These are phyloP conservation scores for Falco columbarius DNA, from an alignment of 2,797 vertebrate species.

Conservation along the genomic window DNA sequence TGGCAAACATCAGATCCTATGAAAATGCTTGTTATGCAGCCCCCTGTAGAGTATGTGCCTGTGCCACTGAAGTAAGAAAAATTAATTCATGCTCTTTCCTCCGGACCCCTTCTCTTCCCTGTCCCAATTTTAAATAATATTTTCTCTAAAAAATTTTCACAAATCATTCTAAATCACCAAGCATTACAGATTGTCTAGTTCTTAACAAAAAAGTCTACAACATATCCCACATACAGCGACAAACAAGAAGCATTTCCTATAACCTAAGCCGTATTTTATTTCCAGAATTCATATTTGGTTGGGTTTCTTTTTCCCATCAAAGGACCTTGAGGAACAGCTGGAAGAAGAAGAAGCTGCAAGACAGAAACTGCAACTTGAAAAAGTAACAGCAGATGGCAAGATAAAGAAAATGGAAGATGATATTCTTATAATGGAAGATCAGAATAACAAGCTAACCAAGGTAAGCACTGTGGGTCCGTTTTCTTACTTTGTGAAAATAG, in stretches of 20 bases:
- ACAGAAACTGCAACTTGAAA: slow-evolving; percentile 95
- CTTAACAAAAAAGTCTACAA: neutral
- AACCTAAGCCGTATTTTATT: neutral
- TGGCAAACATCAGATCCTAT: neutral
- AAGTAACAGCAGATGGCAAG: slow-evolving; percentile 92
- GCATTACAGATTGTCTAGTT: neutral
- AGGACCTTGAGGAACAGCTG: slow-evolving; percentile 95
- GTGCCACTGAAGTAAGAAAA: neutral
- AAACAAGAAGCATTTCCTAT: neutral
- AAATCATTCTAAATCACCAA: neutral
- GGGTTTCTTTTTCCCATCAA: neutral
- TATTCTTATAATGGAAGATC: slow-evolving; percentile 93
- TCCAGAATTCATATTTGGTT: neutral
- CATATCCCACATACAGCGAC: neutral
- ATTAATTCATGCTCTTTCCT: neutral
- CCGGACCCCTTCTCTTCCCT: neutral
- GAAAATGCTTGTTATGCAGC: neutral
- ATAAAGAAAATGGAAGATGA: slow-evolving; percentile 97
- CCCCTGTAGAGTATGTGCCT: neutral
- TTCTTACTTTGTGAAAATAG: neutral
- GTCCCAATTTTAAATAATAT: neutral
- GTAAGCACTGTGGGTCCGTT: slow-evolving; percentile 61
- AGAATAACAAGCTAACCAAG: slow-evolving; percentile 93
- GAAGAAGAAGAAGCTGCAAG: slow-evolving; percentile 94
- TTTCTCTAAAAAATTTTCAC: neutral